phyloP scores from a whole-genome alignment of 23 tunicate genomes.

The Trididemnum miniatum region DNA sequence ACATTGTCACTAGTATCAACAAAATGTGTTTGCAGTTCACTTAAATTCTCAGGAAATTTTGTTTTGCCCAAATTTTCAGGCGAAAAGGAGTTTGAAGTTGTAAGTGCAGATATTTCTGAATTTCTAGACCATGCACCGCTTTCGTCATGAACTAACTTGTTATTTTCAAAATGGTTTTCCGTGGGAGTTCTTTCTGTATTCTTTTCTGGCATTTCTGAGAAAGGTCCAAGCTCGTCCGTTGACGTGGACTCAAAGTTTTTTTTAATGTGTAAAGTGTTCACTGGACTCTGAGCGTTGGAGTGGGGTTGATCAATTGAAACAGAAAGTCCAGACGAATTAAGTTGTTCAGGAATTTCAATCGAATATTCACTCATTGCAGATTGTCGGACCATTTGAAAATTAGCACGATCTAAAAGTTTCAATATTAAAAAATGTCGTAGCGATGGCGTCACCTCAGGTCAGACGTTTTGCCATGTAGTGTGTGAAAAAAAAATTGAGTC shows the following conservation, averaged over 20 bases:
- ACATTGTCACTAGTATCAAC: not conserved
- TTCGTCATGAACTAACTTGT: not conserved
- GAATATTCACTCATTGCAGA: not conserved
- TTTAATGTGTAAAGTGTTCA: too few relatives aligned
- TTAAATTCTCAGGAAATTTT: not conserved
- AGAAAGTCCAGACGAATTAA: not conserved
- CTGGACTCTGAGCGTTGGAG: too few relatives aligned
- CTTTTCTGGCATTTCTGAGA: not conserved
- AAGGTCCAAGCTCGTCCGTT: too few relatives aligned
- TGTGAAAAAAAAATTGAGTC: too few relatives aligned
- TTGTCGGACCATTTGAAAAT: not conserved
- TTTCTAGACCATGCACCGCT: not conserved
- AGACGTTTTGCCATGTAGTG: too few relatives aligned
- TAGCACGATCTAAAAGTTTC: too few relatives aligned
- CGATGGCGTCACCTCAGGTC: too few relatives aligned
- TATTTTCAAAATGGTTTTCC: not conserved
- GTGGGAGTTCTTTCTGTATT: too few relatives aligned
- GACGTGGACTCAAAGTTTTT: too few relatives aligned
- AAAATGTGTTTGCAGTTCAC: not conserved
- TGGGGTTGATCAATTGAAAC: not conserved
- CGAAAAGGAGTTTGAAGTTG: not conserved
- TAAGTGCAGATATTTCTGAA: not conserved
- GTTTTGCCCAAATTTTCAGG: not conserved
- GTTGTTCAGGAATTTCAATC: not conserved
- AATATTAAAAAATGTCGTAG: too few relatives aligned